These are phyloP conservation scores for Megalurothrips usitatus DNA, from an alignment of 2,888 invertebrate genomes.

Conservation along the genomic window DNA sequence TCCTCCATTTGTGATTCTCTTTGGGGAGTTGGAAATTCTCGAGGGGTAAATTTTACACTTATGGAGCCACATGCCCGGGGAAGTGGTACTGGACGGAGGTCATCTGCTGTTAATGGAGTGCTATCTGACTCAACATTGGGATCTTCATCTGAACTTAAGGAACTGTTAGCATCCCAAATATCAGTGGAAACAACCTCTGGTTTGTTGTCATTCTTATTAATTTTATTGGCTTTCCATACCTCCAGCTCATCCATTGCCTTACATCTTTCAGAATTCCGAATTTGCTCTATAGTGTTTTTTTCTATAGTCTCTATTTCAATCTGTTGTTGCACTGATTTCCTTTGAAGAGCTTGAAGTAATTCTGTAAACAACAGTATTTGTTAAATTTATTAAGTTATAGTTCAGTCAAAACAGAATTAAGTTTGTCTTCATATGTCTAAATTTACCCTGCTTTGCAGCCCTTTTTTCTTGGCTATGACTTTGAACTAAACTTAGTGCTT, in stretches of 20 bases:
- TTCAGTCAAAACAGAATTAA: conserved; percentile 15
- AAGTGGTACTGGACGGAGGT: conserved; percentile 49
- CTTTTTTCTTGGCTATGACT: conserved; percentile 52
- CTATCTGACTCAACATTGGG: conserved; percentile 29
- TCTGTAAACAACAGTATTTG: conserved; percentile 41
- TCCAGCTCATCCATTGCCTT: conserved; percentile 64
- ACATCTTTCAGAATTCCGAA: conserved; percentile 58
- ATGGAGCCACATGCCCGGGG: conserved; percentile 57
- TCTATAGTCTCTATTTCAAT: conserved; percentile 56
- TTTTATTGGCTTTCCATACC: conserved; percentile 49
- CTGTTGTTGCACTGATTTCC: conserved; percentile 57
- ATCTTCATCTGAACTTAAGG: not conserved
- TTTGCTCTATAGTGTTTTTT: conserved; percentile 58
- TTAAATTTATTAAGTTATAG: not conserved
- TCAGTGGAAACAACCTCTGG: not conserved
- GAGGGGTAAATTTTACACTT: conserved; percentile 65
- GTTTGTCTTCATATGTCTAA: not conserved
- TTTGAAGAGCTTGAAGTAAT: conserved; percentile 54
- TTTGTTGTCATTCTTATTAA: not conserved
- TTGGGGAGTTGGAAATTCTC: conserved; percentile 76
- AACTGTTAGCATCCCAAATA: not conserved
- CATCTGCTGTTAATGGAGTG: conserved; percentile 29
- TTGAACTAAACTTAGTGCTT: conserved; percentile 55
- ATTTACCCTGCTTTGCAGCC: conserved; percentile 49
- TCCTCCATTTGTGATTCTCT: conserved; percentile 65